Percentiles rank a stretch among this genome's conserved stretches.
phyloP scores from a whole-genome alignment of 2,797 vertebrate genomes.

The Brachyrhaphis roseni region DNA sequence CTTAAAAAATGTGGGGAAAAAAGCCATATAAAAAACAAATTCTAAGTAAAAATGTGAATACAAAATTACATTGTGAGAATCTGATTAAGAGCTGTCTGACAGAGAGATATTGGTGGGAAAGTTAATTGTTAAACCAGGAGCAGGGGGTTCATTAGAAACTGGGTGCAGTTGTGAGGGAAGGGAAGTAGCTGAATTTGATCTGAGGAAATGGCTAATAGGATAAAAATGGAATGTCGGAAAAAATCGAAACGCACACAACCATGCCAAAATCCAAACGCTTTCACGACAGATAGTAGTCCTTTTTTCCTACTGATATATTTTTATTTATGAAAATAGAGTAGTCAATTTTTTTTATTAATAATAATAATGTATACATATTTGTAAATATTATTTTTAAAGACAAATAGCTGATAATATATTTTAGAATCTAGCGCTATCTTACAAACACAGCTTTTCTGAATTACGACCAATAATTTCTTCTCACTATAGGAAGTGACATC shows the following conservation, averaged over 20 bases:
- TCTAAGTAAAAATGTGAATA: no score
- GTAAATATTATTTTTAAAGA: not conserved
- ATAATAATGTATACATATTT: not conserved
- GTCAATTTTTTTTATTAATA: no score
- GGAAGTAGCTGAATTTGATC: not conserved
- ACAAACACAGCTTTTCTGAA: constrained; percentile 1
- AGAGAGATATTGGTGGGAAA: no score
- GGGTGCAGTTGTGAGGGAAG: not conserved
- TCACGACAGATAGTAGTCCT: not conserved
- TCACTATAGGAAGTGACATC: constrained; percentile 81
- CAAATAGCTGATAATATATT: not conserved
- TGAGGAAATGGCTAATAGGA: not conserved
- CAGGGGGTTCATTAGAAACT: no score
- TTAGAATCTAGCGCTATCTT: not conserved
- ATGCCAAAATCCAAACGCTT: no score
- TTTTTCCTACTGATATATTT: not conserved
- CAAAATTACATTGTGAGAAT: no score
- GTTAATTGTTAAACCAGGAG: no score
- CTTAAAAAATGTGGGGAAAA: no score
- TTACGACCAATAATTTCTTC: constrained; percentile 37
- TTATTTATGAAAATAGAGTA: not conserved
- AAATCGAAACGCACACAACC: not conserved
- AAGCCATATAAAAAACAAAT: no score
- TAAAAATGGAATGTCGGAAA: not conserved
- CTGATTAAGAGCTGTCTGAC: no score